Conservation (phyloP, 2,888 invertebrate species). For the Plagodis pulveraria region DNA sequence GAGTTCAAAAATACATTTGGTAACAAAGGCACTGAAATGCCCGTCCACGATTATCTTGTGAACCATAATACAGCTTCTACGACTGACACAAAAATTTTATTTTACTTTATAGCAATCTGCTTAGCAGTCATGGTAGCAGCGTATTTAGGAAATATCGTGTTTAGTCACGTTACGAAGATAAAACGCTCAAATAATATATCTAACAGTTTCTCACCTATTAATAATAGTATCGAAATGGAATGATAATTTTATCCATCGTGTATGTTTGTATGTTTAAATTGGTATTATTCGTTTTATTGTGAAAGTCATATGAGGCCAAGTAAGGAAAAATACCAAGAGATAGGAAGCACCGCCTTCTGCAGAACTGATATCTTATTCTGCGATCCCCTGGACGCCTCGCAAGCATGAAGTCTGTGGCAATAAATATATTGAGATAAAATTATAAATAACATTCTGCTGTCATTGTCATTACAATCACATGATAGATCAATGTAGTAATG, state of each 20-base stretch:
- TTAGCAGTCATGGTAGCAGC: conserved; percentile 27
- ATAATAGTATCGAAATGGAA: conserved; percentile 19
- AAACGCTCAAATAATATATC: conserved; percentile 1
- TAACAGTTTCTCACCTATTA: conserved; percentile 1
- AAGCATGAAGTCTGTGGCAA: no score
- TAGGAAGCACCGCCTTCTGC: no score
- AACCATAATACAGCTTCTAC: conserved; percentile 6
- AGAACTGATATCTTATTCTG: no score
- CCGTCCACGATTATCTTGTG: conserved; percentile 8
- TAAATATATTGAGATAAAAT: no score
- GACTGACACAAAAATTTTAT: conserved; percentile 11
- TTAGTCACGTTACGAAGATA: conserved; percentile 4
- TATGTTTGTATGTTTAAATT: no score
- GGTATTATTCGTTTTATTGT: no score
- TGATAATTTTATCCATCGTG: not conserved
- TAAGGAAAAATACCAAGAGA: no score
- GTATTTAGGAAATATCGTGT: conserved; percentile 24
- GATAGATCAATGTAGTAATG: no score
- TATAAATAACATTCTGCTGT: no score
- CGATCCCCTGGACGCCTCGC: no score
- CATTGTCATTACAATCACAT: no score
- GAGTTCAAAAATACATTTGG: conserved; percentile 19
- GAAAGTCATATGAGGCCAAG: no score
- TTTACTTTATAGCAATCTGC: conserved; percentile 32
- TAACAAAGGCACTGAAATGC: conserved; percentile 4